phyloP scores from a whole-genome alignment of 2,888 invertebrate genomes.

The Nomada goodeniana region DNA sequence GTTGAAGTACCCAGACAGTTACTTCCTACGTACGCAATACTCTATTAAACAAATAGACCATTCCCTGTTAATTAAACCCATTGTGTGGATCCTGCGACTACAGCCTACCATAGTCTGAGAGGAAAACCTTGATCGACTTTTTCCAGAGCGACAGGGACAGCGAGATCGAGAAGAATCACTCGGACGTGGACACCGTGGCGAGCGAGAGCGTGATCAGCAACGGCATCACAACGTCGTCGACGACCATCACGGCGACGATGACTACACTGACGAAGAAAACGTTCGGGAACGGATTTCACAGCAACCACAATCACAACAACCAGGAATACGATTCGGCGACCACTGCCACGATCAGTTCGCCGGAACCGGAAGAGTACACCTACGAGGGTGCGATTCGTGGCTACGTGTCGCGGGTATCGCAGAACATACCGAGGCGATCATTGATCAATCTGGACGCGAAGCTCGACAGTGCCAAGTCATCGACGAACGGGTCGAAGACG shows the following conservation, averaged over 20 bases:
- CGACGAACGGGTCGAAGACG: constrained; percentile 83
- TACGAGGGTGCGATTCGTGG: constrained; percentile 95
- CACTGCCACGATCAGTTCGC: constrained; percentile 89
- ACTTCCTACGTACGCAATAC: too few relatives aligned
- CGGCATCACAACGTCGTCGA: constrained; percentile 82
- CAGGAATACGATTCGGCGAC: constrained; percentile 89
- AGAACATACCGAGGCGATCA: constrained; percentile 82
- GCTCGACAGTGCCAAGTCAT: constrained; percentile 78
- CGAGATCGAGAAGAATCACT: constrained; percentile 83
- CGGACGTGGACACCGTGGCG: constrained; percentile 80
- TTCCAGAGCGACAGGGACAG: constrained; percentile 83
- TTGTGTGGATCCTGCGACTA: too few relatives aligned
- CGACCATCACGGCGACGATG: constrained; percentile 52
- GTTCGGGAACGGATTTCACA: constrained; percentile 78
- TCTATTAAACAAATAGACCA: too few relatives aligned
- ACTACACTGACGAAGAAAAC: constrained; percentile 77
- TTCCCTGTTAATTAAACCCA: too few relatives aligned
- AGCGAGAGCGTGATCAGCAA: constrained; percentile 66
- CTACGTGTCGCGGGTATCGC: constrained; percentile 90
- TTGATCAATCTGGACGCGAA: constrained; percentile 77
- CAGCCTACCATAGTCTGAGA: neutral
- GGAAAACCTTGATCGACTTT: neutral
- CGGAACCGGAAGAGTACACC: constrained; percentile 92
- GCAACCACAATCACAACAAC: constrained; percentile 78
- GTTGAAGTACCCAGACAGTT: too few relatives aligned